phyloP scores from a whole-genome alignment of 2,113 vertebrate genomes.

The Saimiri boliviensis region DNA sequence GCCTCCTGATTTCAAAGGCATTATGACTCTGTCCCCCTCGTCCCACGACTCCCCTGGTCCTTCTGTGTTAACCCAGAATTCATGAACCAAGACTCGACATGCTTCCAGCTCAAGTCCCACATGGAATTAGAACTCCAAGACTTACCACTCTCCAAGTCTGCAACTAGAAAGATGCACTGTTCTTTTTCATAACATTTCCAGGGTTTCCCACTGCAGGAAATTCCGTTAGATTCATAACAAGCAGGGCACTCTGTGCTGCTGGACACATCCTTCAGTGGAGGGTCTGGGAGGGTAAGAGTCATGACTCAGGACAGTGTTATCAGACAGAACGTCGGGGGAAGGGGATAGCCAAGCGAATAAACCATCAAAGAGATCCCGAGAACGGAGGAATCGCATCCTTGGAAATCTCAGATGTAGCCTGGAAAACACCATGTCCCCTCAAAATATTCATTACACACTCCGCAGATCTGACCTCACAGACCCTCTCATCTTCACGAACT shows the following conservation, averaged over 20 bases:
- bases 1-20: not conserved
- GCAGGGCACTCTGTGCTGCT: not conserved
- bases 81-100: not conserved
- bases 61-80: not conserved
- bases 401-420: not conserved
- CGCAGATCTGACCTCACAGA: not conserved
- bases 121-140: not conserved
- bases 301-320: not conserved
- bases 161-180: not conserved
- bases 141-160: not conserved
- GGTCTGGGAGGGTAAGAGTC: not conserved
- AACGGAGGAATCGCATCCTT: fast-evolving
- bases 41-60: fast-evolving
- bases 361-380: not conserved
- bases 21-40: not conserved
- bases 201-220: fast-evolving
- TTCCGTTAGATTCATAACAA: not conserved
- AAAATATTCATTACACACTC: too few relatives aligned
- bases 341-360: not conserved
- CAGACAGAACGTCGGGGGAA: not conserved
- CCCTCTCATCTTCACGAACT: not conserved
- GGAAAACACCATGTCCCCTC: not conserved
- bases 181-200: not conserved
- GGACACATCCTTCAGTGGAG: fast-evolving
- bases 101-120: not conserved